phyloP scores from a whole-genome alignment of 2,113 vertebrate genomes.

The Elanoides forficatus region DNA sequence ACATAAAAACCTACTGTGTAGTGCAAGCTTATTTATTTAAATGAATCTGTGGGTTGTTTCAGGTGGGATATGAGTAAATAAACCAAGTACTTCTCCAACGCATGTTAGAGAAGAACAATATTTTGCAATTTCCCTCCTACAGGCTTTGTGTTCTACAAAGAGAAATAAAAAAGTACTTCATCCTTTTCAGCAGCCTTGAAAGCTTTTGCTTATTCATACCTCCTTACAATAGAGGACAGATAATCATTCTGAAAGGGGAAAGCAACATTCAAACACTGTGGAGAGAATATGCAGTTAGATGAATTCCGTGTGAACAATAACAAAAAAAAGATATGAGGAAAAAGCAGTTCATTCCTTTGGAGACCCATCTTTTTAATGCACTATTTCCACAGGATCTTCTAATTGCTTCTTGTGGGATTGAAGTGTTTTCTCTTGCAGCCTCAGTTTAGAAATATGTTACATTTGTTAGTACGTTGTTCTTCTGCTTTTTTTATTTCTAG shows the following conservation, averaged over 20 bases:
- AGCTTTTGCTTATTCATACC: slow-evolving; percentile 25
- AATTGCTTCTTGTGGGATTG: slow-evolving; percentile 56
- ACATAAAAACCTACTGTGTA: neutral
- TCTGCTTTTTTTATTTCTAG: neutral
- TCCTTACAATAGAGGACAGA: slow-evolving; percentile 1
- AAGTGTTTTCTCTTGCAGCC: neutral
- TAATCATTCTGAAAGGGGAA: neutral
- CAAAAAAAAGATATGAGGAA: neutral
- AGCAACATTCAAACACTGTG: neutral
- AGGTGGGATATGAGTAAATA: slow-evolving; percentile 21
- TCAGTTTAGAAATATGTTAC: neutral
- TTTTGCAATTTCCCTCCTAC: slow-evolving; percentile 49
- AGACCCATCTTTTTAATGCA: slow-evolving; percentile 49
- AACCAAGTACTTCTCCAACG: neutral
- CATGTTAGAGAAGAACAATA: neutral
- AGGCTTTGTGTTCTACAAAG: slow-evolving; percentile 21
- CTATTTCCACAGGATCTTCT: slow-evolving; percentile 46
- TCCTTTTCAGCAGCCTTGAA: neutral
- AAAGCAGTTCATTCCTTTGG: slow-evolving; percentile 9
- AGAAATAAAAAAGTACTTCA: slow-evolving; percentile 41
- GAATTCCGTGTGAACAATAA: neutral
- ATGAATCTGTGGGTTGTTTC: neutral
- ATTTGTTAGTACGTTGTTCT: neutral
- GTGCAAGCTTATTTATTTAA: neutral
- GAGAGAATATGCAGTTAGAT: neutral